Evolutionary conservation across 1,140 invertebrate genomes (phyloP).

Genomic region (Drosophila simulans): DNA sequence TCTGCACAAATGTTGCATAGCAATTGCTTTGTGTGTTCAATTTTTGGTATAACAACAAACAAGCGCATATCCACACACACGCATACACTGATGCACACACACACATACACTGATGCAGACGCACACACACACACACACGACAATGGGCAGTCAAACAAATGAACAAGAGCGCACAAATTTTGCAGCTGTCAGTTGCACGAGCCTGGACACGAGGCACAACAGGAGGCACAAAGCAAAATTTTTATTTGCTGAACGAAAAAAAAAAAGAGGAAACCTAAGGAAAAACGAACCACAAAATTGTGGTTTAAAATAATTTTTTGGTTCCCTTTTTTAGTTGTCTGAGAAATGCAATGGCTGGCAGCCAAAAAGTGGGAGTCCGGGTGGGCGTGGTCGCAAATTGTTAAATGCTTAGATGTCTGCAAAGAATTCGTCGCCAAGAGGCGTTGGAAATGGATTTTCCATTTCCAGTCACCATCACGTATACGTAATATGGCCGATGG

Average conservation of each 20-base stretch:
- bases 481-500: conserved; percentile 44
- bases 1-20: conserved; percentile 81
- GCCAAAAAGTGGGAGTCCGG: conserved; percentile 34
- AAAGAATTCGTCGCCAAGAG: conserved; percentile 59
- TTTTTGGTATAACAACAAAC: conserved; percentile 75
- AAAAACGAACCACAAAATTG: conserved; percentile 46
- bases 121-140: conserved; percentile 22
- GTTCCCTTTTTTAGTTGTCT: conserved; percentile 24
- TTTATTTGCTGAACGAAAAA: conserved; percentile 31
- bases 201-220: conserved; percentile 48
- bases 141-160: conserved; percentile 62
- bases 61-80: conserved; percentile 31
- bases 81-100: background rate
- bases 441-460: conserved; percentile 41
- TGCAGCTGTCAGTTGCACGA: conserved; percentile 71
- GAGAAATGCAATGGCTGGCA: conserved; percentile 59
- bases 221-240: conserved; percentile 55
- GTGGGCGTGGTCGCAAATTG: conserved; percentile 52
- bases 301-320: conserved; percentile 47
- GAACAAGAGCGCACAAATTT: conserved; percentile 79
- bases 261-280: background rate
- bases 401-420: conserved; percentile 60
- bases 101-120: background rate
- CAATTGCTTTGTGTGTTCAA: conserved; percentile 82
- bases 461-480: conserved; percentile 37